phyloP scores from a whole-genome alignment of 2,797 vertebrate genomes.

The Otus scops region DNA sequence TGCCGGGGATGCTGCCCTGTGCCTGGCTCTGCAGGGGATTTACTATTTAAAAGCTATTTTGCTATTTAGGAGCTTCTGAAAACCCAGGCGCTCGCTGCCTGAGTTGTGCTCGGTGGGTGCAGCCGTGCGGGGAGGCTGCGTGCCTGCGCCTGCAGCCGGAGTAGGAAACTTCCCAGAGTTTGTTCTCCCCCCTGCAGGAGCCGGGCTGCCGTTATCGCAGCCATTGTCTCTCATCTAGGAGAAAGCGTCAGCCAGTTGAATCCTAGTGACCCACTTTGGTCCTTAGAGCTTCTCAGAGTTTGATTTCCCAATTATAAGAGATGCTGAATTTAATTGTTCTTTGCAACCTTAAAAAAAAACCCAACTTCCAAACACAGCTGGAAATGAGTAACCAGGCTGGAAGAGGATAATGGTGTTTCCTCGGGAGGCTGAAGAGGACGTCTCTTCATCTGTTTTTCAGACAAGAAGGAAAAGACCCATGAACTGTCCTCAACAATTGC shows the following conservation, averaged over 20 bases:
- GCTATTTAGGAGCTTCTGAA: accelerated
- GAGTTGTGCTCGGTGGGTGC: accelerated
- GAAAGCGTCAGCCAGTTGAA: accelerated
- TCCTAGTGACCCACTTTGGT: not conserved
- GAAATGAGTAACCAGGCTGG: not conserved
- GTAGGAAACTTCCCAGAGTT: not conserved
- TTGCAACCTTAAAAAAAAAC: not conserved
- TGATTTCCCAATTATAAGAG: not conserved
- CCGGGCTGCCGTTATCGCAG: accelerated
- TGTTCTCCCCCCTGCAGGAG: not conserved
- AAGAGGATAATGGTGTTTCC: not conserved
- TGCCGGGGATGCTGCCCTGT: accelerated
- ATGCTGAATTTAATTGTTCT: not conserved
- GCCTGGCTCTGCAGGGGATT: accelerated
- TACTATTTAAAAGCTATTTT: accelerated
- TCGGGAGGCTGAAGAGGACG: not conserved
- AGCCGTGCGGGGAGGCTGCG: accelerated
- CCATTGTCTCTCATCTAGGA: not conserved
- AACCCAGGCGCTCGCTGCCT: accelerated
- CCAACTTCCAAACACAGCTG: not conserved
- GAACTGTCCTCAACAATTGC: slow-evolving; percentile 33
- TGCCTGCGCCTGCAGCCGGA: not conserved
- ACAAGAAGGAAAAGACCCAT: slow-evolving; percentile 54
- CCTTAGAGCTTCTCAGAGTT: not conserved
- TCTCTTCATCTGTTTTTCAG: slow-evolving; percentile 64